phyloP scores from a whole-genome alignment of 2,113 vertebrate species.

The Cacatua alba region DNA sequence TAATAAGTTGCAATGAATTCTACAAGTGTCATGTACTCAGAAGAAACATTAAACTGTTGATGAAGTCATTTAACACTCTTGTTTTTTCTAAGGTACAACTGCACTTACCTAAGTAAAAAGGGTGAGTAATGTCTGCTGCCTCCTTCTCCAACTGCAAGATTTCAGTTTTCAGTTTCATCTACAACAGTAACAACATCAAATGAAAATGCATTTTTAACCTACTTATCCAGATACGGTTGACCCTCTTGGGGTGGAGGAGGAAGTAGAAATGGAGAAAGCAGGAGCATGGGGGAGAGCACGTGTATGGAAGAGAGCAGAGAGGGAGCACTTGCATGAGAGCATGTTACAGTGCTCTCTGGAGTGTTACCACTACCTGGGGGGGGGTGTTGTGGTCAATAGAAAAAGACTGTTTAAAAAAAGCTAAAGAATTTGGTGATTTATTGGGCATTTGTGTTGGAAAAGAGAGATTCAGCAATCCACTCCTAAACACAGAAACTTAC shows the following conservation, averaged over 20 bases:
- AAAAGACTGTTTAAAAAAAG: not conserved
- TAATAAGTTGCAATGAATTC: not conserved
- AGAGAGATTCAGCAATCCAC: not conserved
- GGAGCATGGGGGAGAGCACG: fast-evolving
- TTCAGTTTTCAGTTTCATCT: conserved; percentile 86
- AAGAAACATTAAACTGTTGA: not conserved
- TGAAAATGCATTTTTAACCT: not conserved
- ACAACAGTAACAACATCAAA: conserved; percentile 33
- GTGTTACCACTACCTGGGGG: not conserved
- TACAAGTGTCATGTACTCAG: not conserved
- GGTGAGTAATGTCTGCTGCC: conserved; percentile 82
- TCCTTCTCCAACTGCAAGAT: conserved; percentile 82
- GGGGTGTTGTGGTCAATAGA: not conserved
- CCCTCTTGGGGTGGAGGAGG: not conserved
- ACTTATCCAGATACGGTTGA: not conserved
- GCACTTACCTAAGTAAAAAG: conserved; percentile 84
- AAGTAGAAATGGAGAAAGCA: not conserved
- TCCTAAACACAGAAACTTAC: not conserved
- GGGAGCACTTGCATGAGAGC: not conserved
- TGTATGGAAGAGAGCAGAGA: not conserved
- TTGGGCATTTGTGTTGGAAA: not conserved
- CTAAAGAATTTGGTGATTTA: not conserved
- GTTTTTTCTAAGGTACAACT: not conserved
- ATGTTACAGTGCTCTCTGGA: not conserved
- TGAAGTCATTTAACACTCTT: not conserved